phyloP scores from a whole-genome alignment of 1,140 invertebrate species.

The Metaphire vulgaris region DNA sequence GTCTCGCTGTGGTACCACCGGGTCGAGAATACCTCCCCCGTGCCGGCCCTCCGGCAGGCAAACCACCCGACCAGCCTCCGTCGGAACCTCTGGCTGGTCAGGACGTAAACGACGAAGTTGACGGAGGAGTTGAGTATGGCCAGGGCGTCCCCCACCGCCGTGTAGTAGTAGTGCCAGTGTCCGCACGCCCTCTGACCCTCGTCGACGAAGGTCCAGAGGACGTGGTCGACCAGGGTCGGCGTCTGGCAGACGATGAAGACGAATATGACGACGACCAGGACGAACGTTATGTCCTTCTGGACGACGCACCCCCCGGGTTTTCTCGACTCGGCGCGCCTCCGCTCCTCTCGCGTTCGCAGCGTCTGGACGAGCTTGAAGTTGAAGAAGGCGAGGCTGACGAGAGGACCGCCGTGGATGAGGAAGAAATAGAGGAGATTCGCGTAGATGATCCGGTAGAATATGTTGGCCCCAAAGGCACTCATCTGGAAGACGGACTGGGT shows the following conservation, averaged over 20 bases:
- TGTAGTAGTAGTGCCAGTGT: constrained; percentile 31
- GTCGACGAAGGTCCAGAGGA: constrained; percentile 28
- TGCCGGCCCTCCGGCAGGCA: too few relatives aligned
- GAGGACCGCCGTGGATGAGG: constrained; percentile 24
- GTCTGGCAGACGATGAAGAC: constrained; percentile 30
- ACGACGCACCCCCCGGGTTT: too few relatives aligned
- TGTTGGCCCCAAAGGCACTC: constrained; percentile 25
- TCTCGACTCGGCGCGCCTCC: too few relatives aligned
- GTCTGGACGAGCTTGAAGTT: constrained; percentile 25
- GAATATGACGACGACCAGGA: constrained; percentile 27
- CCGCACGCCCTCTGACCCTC: constrained; percentile 14
- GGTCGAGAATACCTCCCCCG: too few relatives aligned
- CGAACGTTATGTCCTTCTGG: constrained; percentile 29
- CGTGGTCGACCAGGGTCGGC: constrained; percentile 26
- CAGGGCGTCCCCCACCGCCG: constrained; percentile 22
- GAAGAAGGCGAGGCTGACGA: constrained; percentile 21
- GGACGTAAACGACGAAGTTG: constrained; percentile 29
- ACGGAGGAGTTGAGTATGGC: constrained; percentile 26
- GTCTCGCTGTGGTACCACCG: too few relatives aligned
- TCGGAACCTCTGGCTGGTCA: constrained; percentile 27
- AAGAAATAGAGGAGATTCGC: constrained; percentile 25
- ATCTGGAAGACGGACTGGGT: constrained; percentile 10
- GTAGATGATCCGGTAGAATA: constrained; percentile 23
- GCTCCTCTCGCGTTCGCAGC: too few relatives aligned
- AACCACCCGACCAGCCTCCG: constrained; percentile 10